Conservation (phyloP, 2,113 vertebrate species). For the Hiodon tergisus region DNA sequence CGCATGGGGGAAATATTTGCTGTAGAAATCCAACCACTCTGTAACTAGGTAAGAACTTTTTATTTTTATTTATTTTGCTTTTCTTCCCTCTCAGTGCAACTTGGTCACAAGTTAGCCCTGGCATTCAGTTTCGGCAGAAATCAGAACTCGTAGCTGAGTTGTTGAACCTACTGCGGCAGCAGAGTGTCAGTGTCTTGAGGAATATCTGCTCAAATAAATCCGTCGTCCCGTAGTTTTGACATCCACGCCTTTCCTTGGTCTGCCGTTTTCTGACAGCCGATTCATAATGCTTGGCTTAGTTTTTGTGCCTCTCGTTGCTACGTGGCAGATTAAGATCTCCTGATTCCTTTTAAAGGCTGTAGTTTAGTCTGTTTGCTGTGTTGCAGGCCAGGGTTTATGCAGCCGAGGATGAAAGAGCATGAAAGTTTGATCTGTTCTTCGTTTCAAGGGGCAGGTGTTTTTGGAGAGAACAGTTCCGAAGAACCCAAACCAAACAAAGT, state of each 20-base stretch:
- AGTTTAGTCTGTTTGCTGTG: conserved; percentile 4
- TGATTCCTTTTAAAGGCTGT: neutral
- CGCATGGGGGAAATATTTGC: too few species aligned
- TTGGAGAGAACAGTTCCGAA: neutral
- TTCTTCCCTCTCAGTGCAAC: too few species aligned
- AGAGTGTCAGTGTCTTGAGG: neutral
- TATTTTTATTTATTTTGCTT: too few species aligned
- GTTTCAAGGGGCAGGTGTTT: neutral
- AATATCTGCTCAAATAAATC: conserved; percentile 1
- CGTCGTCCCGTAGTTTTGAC: neutral
- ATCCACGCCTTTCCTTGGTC: neutral
- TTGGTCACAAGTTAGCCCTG: too few species aligned
- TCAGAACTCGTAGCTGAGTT: too few species aligned
- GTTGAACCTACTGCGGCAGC: neutral
- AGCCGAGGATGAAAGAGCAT: neutral
- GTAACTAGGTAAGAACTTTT: too few species aligned
- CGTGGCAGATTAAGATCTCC: neutral
- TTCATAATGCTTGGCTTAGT: neutral
- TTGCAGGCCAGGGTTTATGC: neutral
- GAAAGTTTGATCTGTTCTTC: neutral
- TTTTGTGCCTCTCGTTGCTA: neutral
- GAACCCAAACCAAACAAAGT: neutral
- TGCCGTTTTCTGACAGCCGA: neutral
- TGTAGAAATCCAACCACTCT: too few species aligned
- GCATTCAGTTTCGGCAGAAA: too few species aligned